A percentile compares a stretch with the other conserved stretches of the same genome.
These are phyloP conservation scores for Nymphicus hollandicus DNA, from an alignment of 2,113 vertebrate species.

Conservation along the genomic window DNA sequence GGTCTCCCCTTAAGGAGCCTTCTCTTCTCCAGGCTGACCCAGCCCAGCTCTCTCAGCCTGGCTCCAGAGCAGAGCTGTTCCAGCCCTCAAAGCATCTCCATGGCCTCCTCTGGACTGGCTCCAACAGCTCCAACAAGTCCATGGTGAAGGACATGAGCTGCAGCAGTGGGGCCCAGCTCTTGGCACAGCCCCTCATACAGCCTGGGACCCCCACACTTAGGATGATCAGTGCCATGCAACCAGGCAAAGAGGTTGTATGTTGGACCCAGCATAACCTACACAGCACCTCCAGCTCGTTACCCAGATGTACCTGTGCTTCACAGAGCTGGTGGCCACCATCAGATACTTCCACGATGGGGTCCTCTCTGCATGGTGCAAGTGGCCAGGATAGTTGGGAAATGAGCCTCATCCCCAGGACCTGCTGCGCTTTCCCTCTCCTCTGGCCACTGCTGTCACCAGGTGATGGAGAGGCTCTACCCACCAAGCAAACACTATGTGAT, in stretches of 20 bases:
- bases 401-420: background rate
- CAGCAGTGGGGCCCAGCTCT: background rate
- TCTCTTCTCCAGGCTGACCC: too few relatives aligned
- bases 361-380: accelerated
- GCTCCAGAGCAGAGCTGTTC: background rate
- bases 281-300: background rate
- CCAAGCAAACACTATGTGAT: background rate
- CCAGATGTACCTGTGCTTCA: background rate
- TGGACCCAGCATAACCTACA: accelerated
- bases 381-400: accelerated
- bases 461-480: background rate
- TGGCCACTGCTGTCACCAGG: background rate
- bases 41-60: background rate
- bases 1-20: too few relatives aligned
- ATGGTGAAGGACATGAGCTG: accelerated
- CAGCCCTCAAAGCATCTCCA: background rate
- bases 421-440: background rate
- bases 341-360: background rate
- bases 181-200: background rate
- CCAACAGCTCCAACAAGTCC: background rate
- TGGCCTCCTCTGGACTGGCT: background rate
- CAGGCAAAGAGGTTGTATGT: background rate
- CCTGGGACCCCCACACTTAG: background rate
- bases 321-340: background rate
- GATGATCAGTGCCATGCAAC: background rate